phyloP scores from a whole-genome alignment of 2,113 vertebrate genomes.

The Canis aureus region DNA sequence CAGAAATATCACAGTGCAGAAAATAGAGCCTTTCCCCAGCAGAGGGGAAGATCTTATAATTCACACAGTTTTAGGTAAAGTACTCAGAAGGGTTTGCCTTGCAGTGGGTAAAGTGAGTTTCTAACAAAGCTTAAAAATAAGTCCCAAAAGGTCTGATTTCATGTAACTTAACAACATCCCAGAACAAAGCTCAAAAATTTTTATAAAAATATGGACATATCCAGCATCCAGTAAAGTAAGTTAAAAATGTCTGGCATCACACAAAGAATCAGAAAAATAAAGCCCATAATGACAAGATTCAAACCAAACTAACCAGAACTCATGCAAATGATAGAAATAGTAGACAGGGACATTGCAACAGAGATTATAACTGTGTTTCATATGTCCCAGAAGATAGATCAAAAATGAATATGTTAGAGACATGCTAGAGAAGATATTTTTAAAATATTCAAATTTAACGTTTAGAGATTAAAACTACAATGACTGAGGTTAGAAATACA shows the following conservation, averaged over 20 bases:
- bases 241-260: neutral
- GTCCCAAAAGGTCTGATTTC: neutral
- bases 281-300: neutral
- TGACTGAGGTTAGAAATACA: neutral
- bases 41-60: neutral
- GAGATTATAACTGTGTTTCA: neutral
- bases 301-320: neutral
- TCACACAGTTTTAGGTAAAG: neutral
- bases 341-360: neutral
- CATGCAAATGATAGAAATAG: neutral
- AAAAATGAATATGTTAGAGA: neutral
- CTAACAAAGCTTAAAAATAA: constrained; percentile 20
- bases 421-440: neutral
- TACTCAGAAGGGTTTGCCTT: neutral
- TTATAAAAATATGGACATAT: neutral
- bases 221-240: neutral
- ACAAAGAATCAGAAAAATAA: neutral
- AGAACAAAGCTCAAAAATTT: neutral
- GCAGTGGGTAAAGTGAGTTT: neutral
- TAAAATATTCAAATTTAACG: neutral
- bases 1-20: neutral
- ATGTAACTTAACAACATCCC: neutral
- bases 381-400: neutral
- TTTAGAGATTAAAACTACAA: neutral
- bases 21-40: neutral